Evolutionary conservation across 2,888 invertebrate genomes (phyloP), one percentile per base, ranked within the genome.

Genomic region (Teinopalpus imperialis): DNA sequence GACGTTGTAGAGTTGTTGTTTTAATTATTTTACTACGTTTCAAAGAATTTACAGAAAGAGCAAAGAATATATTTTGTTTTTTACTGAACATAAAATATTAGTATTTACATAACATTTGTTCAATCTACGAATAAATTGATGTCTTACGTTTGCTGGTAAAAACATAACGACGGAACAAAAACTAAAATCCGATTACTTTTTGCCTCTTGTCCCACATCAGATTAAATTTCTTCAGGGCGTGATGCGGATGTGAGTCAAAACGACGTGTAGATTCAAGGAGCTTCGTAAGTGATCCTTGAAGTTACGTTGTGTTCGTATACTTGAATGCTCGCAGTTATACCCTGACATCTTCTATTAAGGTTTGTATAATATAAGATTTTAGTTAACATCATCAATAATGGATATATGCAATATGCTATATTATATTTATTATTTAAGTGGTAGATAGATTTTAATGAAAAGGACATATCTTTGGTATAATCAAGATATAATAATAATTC

Each of bases 171-270:
- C 47, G 44, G 34, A 40, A 49, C 40, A 51, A 48, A 48, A 53
- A 53, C 47, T 52, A 21, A 32, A 18, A 39, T 39, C 43, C 23
- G 34, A 54, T 52, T 48, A 51, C 47, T 51, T 50, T 53, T 53
- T 45, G 49, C 45, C 51, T 41, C 56, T 57, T 53, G 54, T 56
- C 57, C 56, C 54, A 51, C 52, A 52, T 52, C 57, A 56, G 57
- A 64, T 59, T 59, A 59, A 61, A 61, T 63, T 59, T 52, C 57
- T 53, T 51, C 41, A 29, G 37, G 44, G 49, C 53, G 46, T 34
- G 27, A 41, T 29, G 49, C 49, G 51, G 53, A 44, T 49, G 52
- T 48, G 49, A 56, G 49, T 53, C 51, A 50, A 57, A 57, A 54
- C 54, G 58, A 45, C 53, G 56, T 54, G 50, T 48, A 49, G 45